Evolutionary conservation across 2,888 invertebrate species (phyloP), one percentile per base, ranked within the genome.

Genomic region (Smittia aterrima): DNA sequence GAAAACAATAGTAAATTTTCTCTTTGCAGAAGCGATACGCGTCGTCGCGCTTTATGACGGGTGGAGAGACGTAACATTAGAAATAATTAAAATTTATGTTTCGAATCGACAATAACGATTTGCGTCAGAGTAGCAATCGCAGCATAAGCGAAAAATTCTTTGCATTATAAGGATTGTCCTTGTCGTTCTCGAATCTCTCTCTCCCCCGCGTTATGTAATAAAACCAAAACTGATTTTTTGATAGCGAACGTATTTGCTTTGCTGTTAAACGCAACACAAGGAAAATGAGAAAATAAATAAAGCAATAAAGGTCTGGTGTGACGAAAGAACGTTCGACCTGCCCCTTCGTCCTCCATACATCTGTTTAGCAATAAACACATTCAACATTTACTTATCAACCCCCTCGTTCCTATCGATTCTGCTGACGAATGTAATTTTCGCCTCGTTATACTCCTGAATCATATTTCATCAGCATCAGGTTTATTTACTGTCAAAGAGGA

Each of bases 1-100:
- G 38, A 32, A 66, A 67, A 67, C 67, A 67, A 67, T 67, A 67
- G 67, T 67, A 67, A 67, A 67, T 67, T 67, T 41, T 22, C 20
- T 67, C 58, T 18, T 18, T 18, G 47, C n/a, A 11, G 11, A 18
- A 16, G 38, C 11, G 32, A 20, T 20, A 32, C 66, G 66, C 40
- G 20, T 62, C 24, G 20, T 62, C 38, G 38, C 47, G 16, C 47
- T 58, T 58, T 58, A 58, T 58, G 20, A 20, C 11, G 9, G 53
- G 53, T 47, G 47, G 47, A 47, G 38, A 38, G 47, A 11, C 16
- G 18, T 58, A 22, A 9, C 66, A 67, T 67, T 67, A 67, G 41
- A 67, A 67, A 47, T 67, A 67, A 67, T 67, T 67, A 47, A 67
- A 67, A 41, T 67, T 67, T 67, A 67, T 67, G 67, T 67, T 20